Percentiles rank a stretch among this genome's conserved stretches.
These are phyloP conservation scores for Pithys albifrons DNA, from an alignment of 2,113 vertebrate species.

Conservation along the genomic window DNA sequence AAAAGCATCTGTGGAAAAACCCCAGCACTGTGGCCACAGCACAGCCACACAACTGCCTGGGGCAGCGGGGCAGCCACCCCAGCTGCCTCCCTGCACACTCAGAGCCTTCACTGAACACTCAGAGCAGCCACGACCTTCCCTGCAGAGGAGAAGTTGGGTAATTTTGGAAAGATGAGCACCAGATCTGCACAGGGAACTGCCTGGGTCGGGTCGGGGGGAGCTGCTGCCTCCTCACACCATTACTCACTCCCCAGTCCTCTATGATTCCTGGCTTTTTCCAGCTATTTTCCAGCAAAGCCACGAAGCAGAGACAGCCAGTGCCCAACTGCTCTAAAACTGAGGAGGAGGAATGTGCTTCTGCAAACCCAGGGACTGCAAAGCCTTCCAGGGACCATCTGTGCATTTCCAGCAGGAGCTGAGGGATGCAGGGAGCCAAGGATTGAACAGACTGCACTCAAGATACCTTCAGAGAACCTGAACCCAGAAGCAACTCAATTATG, in stretches of 20 bases:
- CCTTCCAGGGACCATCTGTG: neutral
- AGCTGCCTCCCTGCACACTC: neutral
- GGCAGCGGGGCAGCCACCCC: neutral
- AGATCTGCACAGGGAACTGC: neutral
- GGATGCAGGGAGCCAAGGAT: neutral
- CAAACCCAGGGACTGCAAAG: neutral
- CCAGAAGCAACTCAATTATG: neutral
- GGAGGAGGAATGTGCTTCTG: neutral
- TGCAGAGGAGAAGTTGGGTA: neutral
- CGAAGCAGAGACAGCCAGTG: neutral
- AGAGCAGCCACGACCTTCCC: neutral
- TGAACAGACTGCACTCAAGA: neutral
- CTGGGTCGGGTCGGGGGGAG: neutral
- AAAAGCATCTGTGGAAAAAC: conserved; percentile 20
- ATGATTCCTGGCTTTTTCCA: neutral
- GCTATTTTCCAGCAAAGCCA: neutral
- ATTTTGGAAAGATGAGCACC: neutral
- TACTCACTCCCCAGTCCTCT: conserved; percentile 1
- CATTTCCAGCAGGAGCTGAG: neutral
- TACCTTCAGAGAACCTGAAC: neutral
- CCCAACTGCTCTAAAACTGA: neutral
- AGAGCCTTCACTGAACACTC: neutral
- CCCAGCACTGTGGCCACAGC: neutral
- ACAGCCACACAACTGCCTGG: neutral
- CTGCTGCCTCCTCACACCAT: conserved; percentile 37